Evolutionary conservation across 64 coral and sea anemone species (phyloP).

Genomic region (Acropora tenuis): DNA sequence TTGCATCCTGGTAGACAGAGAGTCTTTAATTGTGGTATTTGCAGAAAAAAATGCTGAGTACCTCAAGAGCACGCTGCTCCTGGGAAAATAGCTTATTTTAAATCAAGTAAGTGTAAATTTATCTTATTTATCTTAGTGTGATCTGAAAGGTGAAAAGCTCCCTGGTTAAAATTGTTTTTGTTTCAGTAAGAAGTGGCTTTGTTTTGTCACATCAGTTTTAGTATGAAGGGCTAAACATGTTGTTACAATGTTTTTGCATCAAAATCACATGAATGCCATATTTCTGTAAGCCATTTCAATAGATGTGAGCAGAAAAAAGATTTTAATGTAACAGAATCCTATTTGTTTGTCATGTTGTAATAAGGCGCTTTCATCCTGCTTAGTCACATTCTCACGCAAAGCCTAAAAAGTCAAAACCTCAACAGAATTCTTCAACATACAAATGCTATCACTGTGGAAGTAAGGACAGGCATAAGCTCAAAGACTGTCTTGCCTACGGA

Average conservation of each 20-base stretch:
- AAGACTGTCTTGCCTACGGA: too few species aligned
- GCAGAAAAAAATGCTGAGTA: slow-evolving; percentile 20
- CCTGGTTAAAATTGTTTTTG: not conserved
- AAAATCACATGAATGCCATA: not conserved
- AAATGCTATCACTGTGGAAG: too few species aligned
- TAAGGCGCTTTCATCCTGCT: not conserved
- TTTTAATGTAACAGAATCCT: not conserved
- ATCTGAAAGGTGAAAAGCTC: not conserved
- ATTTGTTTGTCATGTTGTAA: slow-evolving; percentile 9
- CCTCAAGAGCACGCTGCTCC: slow-evolving; percentile 4
- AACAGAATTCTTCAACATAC: too few species aligned
- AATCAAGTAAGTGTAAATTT: slow-evolving; percentile 36
- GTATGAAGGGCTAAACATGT: not conserved
- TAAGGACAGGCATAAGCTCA: too few species aligned
- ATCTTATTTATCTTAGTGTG: not conserved
- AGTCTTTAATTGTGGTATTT: slow-evolving; percentile 35
- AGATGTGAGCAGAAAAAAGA: slow-evolving; percentile 35
- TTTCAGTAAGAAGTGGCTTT: not conserved
- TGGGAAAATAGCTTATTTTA: slow-evolving; percentile 40
- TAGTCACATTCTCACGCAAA: too few species aligned
- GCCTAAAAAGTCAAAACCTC: too few species aligned
- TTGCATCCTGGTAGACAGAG: not conserved
- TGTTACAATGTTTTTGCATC: slow-evolving; percentile 1
- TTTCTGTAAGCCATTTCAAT: slow-evolving; percentile 35
- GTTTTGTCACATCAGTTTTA: not conserved